phyloP scores from a whole-genome alignment of 2,113 vertebrate genomes.

The Pelobates fuscus region DNA sequence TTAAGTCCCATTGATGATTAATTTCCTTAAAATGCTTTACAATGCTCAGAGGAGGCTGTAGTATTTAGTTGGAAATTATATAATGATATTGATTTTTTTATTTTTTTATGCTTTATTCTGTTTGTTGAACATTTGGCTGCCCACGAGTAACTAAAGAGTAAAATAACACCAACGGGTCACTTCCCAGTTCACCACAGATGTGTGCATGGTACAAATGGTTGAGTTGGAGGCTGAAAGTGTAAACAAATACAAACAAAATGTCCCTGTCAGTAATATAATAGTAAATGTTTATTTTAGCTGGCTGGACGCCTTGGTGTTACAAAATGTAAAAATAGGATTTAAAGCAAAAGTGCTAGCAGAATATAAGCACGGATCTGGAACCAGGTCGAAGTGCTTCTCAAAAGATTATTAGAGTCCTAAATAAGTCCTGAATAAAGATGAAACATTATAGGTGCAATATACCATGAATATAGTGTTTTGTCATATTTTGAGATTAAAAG shows the following conservation, averaged over 20 bases:
- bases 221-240: slow-evolving; percentile 10
- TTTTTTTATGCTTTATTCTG: neutral
- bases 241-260: slow-evolving; percentile 28
- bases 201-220: slow-evolving; percentile 13
- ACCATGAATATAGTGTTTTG: no score
- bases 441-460: no score
- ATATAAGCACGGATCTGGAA: neutral
- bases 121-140: neutral
- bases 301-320: neutral
- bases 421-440: no score
- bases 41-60: neutral
- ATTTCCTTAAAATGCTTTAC: neutral
- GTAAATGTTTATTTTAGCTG: slow-evolving; percentile 29
- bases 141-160: slow-evolving; percentile 8
- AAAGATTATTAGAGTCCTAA: no score
- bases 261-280: slow-evolving; percentile 25
- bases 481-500: no score
- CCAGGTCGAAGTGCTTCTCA: neutral
- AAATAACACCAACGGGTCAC: slow-evolving; percentile 39
- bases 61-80: neutral
- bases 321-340: slow-evolving; percentile 10
- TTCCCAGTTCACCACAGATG: slow-evolving; percentile 40
- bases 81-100: no score
- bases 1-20: no score
- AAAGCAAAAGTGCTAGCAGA: neutral